Evolutionary conservation across 2,797 vertebrate genomes (phyloP).

Genomic region (Syncerus caffer): DNA sequence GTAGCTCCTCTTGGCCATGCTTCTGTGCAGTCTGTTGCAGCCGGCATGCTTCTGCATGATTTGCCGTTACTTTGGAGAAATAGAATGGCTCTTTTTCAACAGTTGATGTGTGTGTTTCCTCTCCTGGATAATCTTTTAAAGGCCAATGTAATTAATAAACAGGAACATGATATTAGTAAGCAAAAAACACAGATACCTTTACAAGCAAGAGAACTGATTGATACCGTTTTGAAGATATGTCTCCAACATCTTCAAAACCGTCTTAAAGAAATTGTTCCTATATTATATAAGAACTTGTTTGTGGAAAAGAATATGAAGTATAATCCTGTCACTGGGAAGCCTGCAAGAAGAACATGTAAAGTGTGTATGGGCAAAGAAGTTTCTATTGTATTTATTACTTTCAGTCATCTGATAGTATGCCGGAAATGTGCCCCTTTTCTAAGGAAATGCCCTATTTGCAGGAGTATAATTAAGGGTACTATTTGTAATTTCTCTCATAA

Average conservation of each 20-base stretch:
- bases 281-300: constrained; percentile 93
- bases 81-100: constrained; percentile 89
- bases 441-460: constrained; percentile 96
- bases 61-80: constrained; percentile 90
- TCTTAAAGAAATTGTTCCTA: constrained; percentile 92
- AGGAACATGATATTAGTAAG: constrained; percentile 91
- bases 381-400: constrained; percentile 98
- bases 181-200: constrained; percentile 90
- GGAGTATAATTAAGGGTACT: constrained; percentile 94
- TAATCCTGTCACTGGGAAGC: constrained; percentile 91
- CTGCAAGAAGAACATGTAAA: constrained; percentile 97
- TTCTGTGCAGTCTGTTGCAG: too few species aligned
- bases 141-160: constrained; percentile 87
- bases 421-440: constrained; percentile 97
- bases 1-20: too few species aligned
- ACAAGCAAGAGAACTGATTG: constrained; percentile 93
- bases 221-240: constrained; percentile 93
- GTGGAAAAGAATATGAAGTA: constrained; percentile 86
- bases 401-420: constrained; percentile 97
- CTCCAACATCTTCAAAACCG: constrained; percentile 93
- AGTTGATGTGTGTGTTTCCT: constrained; percentile 90
- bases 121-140: constrained; percentile 91
- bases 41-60: constrained; percentile 74
- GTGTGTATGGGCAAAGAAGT: constrained; percentile 99
- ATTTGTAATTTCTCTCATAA: constrained; percentile 95